These are phyloP conservation scores for Anthopleura sola DNA, from an alignment of 64 coral and sea anemone species.

Conservation along the genomic window DNA sequence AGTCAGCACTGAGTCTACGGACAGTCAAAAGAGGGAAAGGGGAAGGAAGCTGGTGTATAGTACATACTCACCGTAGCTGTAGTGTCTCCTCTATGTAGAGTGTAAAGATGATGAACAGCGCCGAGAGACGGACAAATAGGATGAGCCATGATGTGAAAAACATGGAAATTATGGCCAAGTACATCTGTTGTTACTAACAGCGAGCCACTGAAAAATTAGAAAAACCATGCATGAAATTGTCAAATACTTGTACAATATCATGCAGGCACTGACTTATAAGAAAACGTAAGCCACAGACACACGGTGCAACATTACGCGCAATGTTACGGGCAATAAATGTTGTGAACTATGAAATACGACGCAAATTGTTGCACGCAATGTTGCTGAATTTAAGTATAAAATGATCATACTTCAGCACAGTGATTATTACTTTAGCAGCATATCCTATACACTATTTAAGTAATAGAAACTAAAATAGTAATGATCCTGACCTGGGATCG, in stretches of 20 bases:
- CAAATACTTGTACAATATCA: not conserved
- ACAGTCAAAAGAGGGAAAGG: no score
- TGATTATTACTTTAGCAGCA: no score
- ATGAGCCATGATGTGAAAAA: constrained; percentile 92
- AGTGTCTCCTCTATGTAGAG: constrained; percentile 90
- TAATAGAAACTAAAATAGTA: not conserved
- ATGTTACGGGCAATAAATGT: no score
- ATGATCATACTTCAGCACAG: no score
- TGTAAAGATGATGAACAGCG: constrained; percentile 94
- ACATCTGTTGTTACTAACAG: constrained; percentile 82
- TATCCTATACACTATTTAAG: no score
- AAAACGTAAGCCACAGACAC: no score
- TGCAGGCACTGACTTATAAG: not conserved
- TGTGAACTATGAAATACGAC: no score
- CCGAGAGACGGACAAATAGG: constrained; percentile 88
- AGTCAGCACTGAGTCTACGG: no score
- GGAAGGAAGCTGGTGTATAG: not conserved
- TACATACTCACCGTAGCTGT: constrained; percentile 92
- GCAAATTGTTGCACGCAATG: no score
- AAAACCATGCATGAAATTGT: not conserved
- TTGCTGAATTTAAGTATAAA: no score
- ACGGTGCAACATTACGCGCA: no score
- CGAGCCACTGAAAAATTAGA: constrained; percentile 69
- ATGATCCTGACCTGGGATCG: constrained; percentile 67
- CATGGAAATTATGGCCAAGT: constrained; percentile 90